Evolutionary conservation across 2,113 vertebrate species (phyloP).

Genomic region (Thamnaconus septentrionalis): DNA sequence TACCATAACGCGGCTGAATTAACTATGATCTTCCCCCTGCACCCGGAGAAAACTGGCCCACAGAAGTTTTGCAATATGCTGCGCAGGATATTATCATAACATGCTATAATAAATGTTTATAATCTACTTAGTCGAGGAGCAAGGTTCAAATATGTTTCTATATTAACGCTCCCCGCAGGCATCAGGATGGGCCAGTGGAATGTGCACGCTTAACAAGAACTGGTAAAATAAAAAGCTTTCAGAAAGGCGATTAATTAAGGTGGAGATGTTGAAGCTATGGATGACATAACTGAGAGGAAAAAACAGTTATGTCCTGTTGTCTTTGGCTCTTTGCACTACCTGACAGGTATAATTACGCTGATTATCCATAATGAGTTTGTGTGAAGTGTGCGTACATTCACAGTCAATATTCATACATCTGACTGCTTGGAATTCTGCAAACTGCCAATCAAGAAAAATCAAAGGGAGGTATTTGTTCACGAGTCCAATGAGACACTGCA

Average conservation of each 20-base stretch:
- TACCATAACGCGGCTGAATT: conserved; percentile 99
- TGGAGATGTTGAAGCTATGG: conserved; percentile 23
- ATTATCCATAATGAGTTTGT: too few relatives aligned
- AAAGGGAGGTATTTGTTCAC: too few relatives aligned
- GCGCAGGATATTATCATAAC: conserved; percentile 99
- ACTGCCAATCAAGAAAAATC: too few relatives aligned
- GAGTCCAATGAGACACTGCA: too few relatives aligned
- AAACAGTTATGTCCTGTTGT: conserved; percentile 5
- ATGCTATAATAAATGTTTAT: conserved; percentile 99
- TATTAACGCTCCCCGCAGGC: conserved; percentile 82
- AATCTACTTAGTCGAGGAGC: conserved; percentile 94
- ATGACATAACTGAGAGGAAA: conserved; percentile 3
- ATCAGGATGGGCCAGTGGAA: conserved; percentile 50
- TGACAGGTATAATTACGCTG: background rate
- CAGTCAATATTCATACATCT: too few relatives aligned
- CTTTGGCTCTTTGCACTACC: background rate
- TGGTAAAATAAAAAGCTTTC: conserved; percentile 47
- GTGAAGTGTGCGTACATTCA: too few relatives aligned
- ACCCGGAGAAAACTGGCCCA: conserved; percentile 87
- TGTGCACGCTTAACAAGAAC: conserved; percentile 58
- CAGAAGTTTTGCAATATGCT: conserved; percentile 97
- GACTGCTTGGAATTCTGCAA: too few relatives aligned
- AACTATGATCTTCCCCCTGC: conserved; percentile 98
- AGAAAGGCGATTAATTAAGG: conserved; percentile 49
- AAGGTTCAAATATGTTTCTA: conserved; percentile 94